Conservation (phyloP, 92 coral and sea anemone species). For the Meandrina meandrites region DNA sequence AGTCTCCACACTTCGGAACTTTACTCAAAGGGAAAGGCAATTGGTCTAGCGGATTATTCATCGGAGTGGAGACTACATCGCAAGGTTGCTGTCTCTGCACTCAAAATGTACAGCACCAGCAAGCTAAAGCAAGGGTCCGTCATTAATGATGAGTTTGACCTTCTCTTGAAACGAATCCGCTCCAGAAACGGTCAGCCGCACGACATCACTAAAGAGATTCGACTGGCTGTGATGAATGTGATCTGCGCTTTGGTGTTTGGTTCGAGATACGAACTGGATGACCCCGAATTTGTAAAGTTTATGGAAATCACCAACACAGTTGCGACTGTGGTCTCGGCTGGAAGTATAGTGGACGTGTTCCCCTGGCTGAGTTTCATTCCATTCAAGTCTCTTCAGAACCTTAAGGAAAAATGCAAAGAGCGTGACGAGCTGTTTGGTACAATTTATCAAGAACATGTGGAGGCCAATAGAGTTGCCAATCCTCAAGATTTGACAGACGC, state of each 20-base stretch:
- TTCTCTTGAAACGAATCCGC: slow-evolving; percentile 27
- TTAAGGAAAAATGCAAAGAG: slow-evolving; percentile 27
- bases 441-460: slow-evolving; percentile 52
- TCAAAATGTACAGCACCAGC: slow-evolving; percentile 64
- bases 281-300: slow-evolving; percentile 56
- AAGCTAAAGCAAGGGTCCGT: slow-evolving; percentile 38
- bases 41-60: slow-evolving; percentile 61
- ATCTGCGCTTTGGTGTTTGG: too few species aligned
- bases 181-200: too few species aligned
- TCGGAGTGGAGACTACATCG: slow-evolving; percentile 68
- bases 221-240: slow-evolving; percentile 55
- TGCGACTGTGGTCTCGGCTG: slow-evolving; percentile 35
- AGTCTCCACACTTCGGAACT: slow-evolving; percentile 32
- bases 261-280: slow-evolving; percentile 54
- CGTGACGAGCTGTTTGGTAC: slow-evolving; percentile 44
- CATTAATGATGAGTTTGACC: slow-evolving; percentile 65
- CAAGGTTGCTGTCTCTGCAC: slow-evolving; percentile 69
- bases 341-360: slow-evolving; percentile 55
- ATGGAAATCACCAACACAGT: slow-evolving; percentile 41
- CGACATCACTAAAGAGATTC: slow-evolving; percentile 45
- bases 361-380: slow-evolving; percentile 53
- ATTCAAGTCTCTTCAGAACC: neutral
- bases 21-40: slow-evolving; percentile 50
- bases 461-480: slow-evolving; percentile 54
- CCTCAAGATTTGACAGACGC: slow-evolving; percentile 75